Evolutionary conservation across 2,113 vertebrate genomes (phyloP).

Genomic region (Pan troglodytes): NHGRI_mPanTro3-v2.1_pri NC_072421.2:83731501-83732000

Average conservation of each 20-base stretch:
- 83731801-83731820: background rate
- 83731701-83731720: background rate
- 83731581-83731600: background rate
- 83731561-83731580: background rate
- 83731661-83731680: background rate
- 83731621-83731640: background rate
- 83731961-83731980: background rate
- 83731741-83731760: background rate
- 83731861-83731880: background rate
- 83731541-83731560: background rate
- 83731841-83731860: background rate
- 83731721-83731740: background rate
- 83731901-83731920: background rate
- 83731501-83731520: background rate
- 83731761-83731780: background rate
- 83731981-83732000: background rate
- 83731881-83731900: conserved; percentile 7
- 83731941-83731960: conserved; percentile 4
- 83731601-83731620: background rate
- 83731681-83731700: background rate
- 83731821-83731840: conserved; percentile 26
- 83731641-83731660: background rate
- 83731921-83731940: background rate
- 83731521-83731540: background rate
- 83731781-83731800: conserved; percentile 4